Conservation (phyloP, 2,888 invertebrate species). For the Eurois occulta region DNA sequence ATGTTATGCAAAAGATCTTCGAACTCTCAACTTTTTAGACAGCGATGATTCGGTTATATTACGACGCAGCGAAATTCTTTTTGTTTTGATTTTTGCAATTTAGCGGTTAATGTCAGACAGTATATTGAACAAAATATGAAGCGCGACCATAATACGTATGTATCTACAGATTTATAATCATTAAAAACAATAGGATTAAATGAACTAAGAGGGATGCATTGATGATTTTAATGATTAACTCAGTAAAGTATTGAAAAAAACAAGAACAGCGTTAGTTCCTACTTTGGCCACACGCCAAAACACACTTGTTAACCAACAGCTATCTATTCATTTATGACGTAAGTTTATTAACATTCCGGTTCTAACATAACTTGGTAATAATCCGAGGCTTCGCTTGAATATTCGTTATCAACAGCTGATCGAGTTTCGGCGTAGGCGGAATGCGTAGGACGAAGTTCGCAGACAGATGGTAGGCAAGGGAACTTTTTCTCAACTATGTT, state of each 20-base stretch:
- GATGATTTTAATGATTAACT: too few species aligned
- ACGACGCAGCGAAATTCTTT: too few species aligned
- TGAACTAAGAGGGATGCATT: too few species aligned
- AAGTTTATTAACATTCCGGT: constrained; percentile 54
- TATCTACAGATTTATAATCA: too few species aligned
- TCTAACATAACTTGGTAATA: constrained; percentile 46
- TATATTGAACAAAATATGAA: too few species aligned
- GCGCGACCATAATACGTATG: too few species aligned
- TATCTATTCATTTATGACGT: constrained; percentile 33
- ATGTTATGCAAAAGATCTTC: background rate
- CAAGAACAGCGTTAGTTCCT: rapidly evolving
- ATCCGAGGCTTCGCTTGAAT: constrained; percentile 36
- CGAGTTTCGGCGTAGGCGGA: constrained; percentile 20
- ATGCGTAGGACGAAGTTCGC: constrained; percentile 1
- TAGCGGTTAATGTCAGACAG: too few species aligned
- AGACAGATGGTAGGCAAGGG: background rate
- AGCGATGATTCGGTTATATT: background rate
- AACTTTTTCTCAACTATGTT: constrained; percentile 36
- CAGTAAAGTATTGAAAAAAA: background rate
- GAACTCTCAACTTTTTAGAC: background rate
- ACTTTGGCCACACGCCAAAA: background rate
- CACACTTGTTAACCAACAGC: background rate
- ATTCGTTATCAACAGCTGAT: constrained; percentile 39
- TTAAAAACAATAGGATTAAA: too few species aligned
- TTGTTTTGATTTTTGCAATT: too few species aligned